Percentiles rank a stretch among this genome's conserved stretches.
Conservation (phyloP, 2,888 invertebrate species). For the Osedax frankpressi region DNA sequence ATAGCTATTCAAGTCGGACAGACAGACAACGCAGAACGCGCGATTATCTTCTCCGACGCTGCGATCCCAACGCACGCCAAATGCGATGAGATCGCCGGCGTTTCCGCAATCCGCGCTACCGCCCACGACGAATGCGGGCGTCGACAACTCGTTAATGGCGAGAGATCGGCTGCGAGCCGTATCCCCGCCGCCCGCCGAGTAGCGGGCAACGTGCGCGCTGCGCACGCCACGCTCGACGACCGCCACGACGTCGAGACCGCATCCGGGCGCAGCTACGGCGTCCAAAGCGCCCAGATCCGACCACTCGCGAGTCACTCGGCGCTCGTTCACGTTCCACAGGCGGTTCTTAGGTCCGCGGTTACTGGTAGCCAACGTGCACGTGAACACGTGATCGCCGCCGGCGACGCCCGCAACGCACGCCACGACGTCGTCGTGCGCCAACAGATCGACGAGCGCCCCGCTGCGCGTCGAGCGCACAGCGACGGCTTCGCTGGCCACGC, state of each 20-base stretch:
- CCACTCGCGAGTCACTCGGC: conserved; percentile 36
- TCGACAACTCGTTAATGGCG: too few relatives aligned
- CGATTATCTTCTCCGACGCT: too few relatives aligned
- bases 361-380: conserved; percentile 25
- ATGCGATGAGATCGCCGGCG: too few relatives aligned
- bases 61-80: too few relatives aligned
- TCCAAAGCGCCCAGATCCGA: background rate
- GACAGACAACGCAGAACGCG: too few relatives aligned
- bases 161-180: too few relatives aligned
- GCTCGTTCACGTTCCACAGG: conserved; percentile 38
- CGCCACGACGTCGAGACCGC: background rate
- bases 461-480: conserved; percentile 40
- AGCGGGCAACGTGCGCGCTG: background rate
- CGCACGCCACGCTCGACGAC: background rate
- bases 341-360: conserved; percentile 34
- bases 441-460: conserved; percentile 39
- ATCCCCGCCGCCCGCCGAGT: too few relatives aligned
- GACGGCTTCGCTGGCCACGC: conserved; percentile 38
- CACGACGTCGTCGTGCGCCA: conserved; percentile 39
- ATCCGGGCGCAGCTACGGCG: too few relatives aligned
- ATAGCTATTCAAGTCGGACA: too few relatives aligned
- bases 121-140: too few relatives aligned
- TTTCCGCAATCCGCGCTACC: too few relatives aligned
- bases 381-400: conserved; percentile 35
- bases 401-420: conserved; percentile 33